phyloP scores from a whole-genome alignment of 2,888 invertebrate genomes.

The Acrocyrtus sp. region DNA sequence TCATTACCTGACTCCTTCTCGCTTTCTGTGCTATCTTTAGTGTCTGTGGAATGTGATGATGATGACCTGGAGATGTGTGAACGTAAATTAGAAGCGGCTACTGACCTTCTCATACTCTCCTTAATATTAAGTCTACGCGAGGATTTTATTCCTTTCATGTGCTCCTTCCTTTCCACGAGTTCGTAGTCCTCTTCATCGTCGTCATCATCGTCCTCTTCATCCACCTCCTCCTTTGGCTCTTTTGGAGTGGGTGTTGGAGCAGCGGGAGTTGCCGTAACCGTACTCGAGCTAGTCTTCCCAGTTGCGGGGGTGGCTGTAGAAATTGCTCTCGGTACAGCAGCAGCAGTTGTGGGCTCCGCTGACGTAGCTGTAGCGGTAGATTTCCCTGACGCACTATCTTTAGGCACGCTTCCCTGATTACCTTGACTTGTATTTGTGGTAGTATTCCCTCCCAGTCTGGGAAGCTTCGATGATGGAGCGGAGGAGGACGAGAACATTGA shows the following conservation, averaged over 20 bases:
- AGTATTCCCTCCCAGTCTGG: constrained; percentile 56
- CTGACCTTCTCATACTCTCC: constrained; percentile 54
- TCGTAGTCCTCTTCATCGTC: constrained; percentile 49
- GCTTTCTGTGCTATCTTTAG: constrained; percentile 18
- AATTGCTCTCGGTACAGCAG: not conserved
- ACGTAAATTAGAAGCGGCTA: constrained; percentile 39
- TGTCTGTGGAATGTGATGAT: constrained; percentile 50
- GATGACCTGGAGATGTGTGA: constrained; percentile 22
- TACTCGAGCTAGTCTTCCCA: not conserved
- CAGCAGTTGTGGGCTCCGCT: constrained; percentile 1
- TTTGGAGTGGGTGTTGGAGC: constrained; percentile 18
- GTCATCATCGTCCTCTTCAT: constrained; percentile 41
- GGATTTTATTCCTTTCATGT: constrained; percentile 51
- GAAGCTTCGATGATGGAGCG: constrained; percentile 60
- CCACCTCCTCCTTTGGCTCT: constrained; percentile 31
- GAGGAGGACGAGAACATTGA: constrained; percentile 57
- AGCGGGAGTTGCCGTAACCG: constrained; percentile 14
- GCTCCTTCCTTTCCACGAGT: constrained; percentile 38
- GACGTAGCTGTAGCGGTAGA: constrained; percentile 33
- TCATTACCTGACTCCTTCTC: constrained; percentile 41
- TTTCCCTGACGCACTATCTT: constrained; percentile 46
- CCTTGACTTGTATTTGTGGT: constrained; percentile 49
- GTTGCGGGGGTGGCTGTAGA: constrained; percentile 2
- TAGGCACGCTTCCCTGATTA: constrained; percentile 42
- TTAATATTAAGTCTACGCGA: constrained; percentile 47